phyloP scores from a whole-genome alignment of 2,797 vertebrate genomes.

The Cyprinella venusta region DNA sequence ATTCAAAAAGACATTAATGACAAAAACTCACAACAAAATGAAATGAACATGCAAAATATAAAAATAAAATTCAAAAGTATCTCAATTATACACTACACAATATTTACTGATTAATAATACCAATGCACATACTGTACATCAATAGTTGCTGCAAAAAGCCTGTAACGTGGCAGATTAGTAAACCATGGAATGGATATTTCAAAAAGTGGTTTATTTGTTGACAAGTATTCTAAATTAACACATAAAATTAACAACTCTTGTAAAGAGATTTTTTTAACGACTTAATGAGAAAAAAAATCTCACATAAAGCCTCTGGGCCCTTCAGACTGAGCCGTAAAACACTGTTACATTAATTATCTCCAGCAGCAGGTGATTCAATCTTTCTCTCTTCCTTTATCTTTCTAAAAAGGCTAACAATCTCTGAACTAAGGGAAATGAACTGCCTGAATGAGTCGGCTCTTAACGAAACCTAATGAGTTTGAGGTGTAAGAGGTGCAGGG shows the following conservation, averaged over 20 bases:
- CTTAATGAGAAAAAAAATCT: constrained; percentile 6
- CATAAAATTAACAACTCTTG: not conserved
- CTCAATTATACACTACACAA: not conserved
- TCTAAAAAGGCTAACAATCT: constrained; percentile 35
- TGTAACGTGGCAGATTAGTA: not conserved
- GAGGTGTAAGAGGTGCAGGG: not conserved
- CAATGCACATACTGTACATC: not conserved
- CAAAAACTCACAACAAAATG: not conserved
- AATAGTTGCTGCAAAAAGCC: not conserved
- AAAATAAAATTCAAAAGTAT: not conserved
- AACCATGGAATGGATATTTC: constrained; percentile 3
- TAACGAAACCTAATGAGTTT: constrained; percentile 50
- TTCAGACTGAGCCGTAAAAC: constrained; percentile 31
- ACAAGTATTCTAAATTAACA: not conserved
- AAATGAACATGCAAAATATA: not conserved
- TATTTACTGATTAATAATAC: not conserved
- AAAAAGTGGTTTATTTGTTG: not conserved
- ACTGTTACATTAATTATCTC: constrained; percentile 18
- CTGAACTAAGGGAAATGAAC: constrained; percentile 43
- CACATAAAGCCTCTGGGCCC: constrained; percentile 15
- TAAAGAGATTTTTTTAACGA: not conserved
- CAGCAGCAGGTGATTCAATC: constrained; percentile 12
- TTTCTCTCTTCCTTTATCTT: not conserved
- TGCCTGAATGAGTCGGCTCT: constrained; percentile 38
- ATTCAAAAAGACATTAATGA: too few relatives aligned